phyloP scores from a whole-genome alignment of 2,113 vertebrate genomes.

The Ameiurus melas region DNA sequence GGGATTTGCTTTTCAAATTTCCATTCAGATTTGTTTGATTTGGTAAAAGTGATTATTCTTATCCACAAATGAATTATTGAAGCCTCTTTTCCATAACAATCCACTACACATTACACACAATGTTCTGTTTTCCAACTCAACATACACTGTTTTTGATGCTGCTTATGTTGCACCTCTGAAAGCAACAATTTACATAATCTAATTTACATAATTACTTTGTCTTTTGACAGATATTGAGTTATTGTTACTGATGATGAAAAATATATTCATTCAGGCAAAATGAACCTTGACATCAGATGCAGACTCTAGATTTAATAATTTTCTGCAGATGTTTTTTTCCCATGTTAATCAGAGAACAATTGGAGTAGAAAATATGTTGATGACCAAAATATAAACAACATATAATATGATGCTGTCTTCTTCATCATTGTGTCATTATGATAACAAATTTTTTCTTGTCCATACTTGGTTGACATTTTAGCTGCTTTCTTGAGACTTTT shows the following conservation, averaged over 20 bases:
- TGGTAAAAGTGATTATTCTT: conserved; percentile 60
- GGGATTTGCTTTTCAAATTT: conserved; percentile 60
- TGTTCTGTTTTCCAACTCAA: not conserved
- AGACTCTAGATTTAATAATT: not conserved
- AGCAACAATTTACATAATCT: not conserved
- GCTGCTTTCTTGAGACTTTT: conserved; percentile 53
- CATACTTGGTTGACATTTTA: conserved; percentile 65
- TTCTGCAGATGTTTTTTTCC: conserved; percentile 7
- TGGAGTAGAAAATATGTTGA: not conserved
- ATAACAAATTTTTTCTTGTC: conserved; percentile 38
- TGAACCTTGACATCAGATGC: conserved; percentile 2
- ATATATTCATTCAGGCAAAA: conserved; percentile 8
- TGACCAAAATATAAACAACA: not conserved
- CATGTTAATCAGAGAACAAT: not conserved
- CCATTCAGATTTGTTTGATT: conserved; percentile 59
- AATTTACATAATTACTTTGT: not conserved
- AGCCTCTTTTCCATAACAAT: not conserved
- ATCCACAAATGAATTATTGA: conserved; percentile 34
- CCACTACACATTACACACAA: not conserved
- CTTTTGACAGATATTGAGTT: conserved; percentile 24
- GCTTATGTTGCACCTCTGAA: not conserved
- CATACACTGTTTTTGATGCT: not conserved
- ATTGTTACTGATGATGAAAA: conserved; percentile 19
- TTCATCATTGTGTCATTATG: not conserved
- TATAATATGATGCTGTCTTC: not conserved